These are phyloP conservation scores for Pseudomyrmex concolor DNA, from an alignment of 1,140 invertebrate genomes.

Conservation along the genomic window DNA sequence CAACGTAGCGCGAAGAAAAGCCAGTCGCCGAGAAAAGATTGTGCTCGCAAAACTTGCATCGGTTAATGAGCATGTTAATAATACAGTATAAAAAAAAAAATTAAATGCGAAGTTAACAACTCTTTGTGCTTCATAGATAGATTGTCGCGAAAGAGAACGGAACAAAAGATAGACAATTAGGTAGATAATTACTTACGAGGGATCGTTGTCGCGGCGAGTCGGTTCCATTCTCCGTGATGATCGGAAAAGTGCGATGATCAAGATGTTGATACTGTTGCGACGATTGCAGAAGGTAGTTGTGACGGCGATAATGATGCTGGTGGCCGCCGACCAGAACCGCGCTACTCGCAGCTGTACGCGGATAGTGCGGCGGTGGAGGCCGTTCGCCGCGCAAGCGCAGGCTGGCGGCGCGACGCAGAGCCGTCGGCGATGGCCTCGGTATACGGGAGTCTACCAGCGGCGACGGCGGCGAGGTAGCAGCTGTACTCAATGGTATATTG, in stretches of 20 bases:
- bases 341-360: slow-evolving; percentile 60
- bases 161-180: too few relatives aligned
- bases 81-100: too few relatives aligned
- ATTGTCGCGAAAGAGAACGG: not conserved
- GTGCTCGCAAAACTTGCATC: too few relatives aligned
- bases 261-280: slow-evolving; percentile 69
- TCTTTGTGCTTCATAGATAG: not conserved
- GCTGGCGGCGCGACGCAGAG: slow-evolving; percentile 83
- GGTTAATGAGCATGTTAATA: too few relatives aligned
- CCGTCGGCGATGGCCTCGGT: slow-evolving; percentile 81
- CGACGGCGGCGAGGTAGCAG: slow-evolving; percentile 52
- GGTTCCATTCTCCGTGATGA: slow-evolving; percentile 81
- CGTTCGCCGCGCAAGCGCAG: slow-evolving; percentile 82
- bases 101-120: not conserved
- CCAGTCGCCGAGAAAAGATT: too few relatives aligned
- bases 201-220: slow-evolving; percentile 80
- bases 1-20: not conserved
- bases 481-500: slow-evolving; percentile 8
- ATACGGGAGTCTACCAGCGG: slow-evolving; percentile 77
- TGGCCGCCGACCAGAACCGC: slow-evolving; percentile 76
- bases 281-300: slow-evolving; percentile 68
- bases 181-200: slow-evolving; percentile 69
- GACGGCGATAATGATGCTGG: slow-evolving; percentile 75
- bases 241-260: slow-evolving; percentile 77
- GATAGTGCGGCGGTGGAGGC: slow-evolving; percentile 60